Evolutionary conservation across 2,797 vertebrate species (phyloP).

Genomic region (Smutsia temminckii): DNA sequence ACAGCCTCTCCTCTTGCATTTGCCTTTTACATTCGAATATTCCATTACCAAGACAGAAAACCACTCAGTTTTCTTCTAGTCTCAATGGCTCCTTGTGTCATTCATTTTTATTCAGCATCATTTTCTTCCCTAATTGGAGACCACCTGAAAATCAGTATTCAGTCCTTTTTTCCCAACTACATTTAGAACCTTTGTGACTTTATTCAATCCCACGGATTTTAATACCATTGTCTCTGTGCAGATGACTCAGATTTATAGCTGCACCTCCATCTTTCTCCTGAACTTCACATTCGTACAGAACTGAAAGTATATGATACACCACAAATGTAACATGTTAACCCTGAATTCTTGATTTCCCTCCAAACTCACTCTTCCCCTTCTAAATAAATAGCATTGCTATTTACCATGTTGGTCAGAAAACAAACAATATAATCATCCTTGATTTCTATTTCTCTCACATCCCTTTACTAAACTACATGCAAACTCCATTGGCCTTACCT

Average conservation of each 20-base stretch:
- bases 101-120: background rate
- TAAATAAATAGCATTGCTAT: background rate
- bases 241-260: background rate
- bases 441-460: background rate
- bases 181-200: background rate
- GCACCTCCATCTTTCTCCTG: background rate
- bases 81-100: background rate
- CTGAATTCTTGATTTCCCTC: background rate
- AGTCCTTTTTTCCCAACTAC: background rate
- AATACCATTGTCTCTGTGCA: background rate
- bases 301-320: background rate
- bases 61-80: accelerated
- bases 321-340: background rate
- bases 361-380: background rate
- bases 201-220: background rate
- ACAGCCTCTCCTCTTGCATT: accelerated
- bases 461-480: background rate
- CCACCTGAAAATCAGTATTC: background rate
- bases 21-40: background rate
- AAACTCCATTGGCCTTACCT: background rate
- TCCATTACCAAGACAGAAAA: background rate
- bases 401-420: background rate
- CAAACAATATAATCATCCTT: background rate
- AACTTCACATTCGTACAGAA: background rate
- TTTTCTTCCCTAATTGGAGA: background rate